These are phyloP conservation scores for Phenacoccus solenopsis DNA, from an alignment of 1,140 invertebrate species.

Conservation along the genomic window DNA sequence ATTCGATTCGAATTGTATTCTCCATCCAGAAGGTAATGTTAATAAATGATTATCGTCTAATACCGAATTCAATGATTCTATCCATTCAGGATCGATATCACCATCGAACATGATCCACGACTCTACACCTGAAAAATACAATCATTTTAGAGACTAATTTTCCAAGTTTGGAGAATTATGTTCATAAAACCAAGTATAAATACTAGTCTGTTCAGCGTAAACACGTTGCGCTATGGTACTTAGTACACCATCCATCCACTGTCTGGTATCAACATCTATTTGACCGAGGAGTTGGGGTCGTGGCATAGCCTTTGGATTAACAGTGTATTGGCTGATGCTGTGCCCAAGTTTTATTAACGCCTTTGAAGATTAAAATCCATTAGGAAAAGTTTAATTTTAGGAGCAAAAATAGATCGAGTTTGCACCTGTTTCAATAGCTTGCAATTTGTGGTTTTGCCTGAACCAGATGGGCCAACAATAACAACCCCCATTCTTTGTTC, in stretches of 20 bases:
- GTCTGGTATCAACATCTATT: constrained; percentile 84
- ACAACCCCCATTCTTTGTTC: constrained; percentile 93
- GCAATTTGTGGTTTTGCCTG: constrained; percentile 86
- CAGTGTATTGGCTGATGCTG: constrained; percentile 60
- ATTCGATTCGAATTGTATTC: constrained; percentile 82
- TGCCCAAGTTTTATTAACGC: constrained; percentile 52
- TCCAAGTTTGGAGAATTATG: no score
- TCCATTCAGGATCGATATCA: constrained; percentile 97
- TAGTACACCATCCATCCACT: constrained; percentile 88
- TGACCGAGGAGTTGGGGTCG: constrained; percentile 75
- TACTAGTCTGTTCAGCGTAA: constrained; percentile 57
- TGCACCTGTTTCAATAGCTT: constrained; percentile 53
- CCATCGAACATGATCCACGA: constrained; percentile 95
- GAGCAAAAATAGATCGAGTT: constrained; percentile 14
- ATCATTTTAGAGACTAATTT: constrained; percentile 22
- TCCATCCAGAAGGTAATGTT: constrained; percentile 91
- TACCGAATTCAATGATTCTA: constrained; percentile 93
- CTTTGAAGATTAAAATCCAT: constrained; percentile 34
- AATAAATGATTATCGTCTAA: constrained; percentile 87
- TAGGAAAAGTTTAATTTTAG: no score
- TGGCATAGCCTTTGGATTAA: constrained; percentile 91
- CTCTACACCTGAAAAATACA: constrained; percentile 17
- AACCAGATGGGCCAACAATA: constrained; percentile 84
- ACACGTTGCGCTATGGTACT: constrained; percentile 70
- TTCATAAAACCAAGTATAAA: background rate